Conservation (phyloP, 2,888 invertebrate species). For the Gymnosoma rotundatum region DNA sequence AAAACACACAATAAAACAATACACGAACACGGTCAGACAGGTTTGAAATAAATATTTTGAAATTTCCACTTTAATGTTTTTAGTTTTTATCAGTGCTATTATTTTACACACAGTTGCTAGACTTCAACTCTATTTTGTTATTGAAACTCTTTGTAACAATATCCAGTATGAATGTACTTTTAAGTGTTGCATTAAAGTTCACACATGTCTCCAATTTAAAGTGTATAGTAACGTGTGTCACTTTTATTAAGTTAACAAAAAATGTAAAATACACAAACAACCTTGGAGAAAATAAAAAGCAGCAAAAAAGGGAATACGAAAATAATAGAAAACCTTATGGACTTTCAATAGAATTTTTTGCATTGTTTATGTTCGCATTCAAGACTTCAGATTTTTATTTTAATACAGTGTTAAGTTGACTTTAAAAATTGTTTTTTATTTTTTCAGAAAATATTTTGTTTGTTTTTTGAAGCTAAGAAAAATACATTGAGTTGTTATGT, state of each 20-base stretch:
- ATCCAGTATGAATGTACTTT: slow-evolving; percentile 17
- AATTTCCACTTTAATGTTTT: not conserved
- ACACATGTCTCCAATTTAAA: not conserved
- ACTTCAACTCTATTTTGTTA: slow-evolving; percentile 4
- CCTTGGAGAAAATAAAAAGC: not conserved
- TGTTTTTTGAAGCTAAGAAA: too few species aligned
- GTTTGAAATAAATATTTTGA: not conserved
- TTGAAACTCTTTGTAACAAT: not conserved
- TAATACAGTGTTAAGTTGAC: slow-evolving; percentile 28
- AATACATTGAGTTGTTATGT: too few species aligned
- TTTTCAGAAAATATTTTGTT: not conserved
- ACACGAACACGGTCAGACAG: not conserved
- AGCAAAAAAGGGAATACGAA: not conserved
- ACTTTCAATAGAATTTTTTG: slow-evolving; percentile 40
- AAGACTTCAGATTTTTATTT: slow-evolving; percentile 41
- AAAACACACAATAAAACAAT: not conserved
- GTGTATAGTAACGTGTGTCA: slow-evolving; percentile 46
- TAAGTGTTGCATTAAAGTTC: slow-evolving; percentile 15
- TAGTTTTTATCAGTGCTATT: not conserved
- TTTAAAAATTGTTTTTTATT: slow-evolving; percentile 42
- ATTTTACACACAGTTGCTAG: not conserved
- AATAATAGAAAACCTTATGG: slow-evolving; percentile 36
- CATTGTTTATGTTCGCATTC: slow-evolving; percentile 35
- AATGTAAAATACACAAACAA: not conserved
- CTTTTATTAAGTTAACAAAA: slow-evolving; percentile 61